Percentiles rank a stretch among this genome's conserved stretches.
Evolutionary conservation across 2,797 vertebrate genomes (phyloP).

Genomic region (Rhyacichthys aspro): DNA sequence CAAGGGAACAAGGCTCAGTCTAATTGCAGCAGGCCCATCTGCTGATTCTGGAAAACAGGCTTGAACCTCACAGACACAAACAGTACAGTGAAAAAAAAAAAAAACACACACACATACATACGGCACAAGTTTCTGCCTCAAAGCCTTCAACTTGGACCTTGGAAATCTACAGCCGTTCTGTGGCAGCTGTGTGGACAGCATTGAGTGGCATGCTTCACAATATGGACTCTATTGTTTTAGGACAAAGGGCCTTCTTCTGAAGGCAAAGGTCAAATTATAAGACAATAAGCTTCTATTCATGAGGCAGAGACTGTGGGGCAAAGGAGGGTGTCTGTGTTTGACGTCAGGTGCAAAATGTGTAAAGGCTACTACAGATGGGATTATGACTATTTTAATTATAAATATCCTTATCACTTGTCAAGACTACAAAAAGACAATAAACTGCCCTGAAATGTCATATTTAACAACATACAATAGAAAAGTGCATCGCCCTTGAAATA

Average conservation of each 20-base stretch:
- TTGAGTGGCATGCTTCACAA: constrained; percentile 73
- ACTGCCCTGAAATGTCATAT: too few species aligned
- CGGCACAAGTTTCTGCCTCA: constrained; percentile 52
- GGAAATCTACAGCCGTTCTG: constrained; percentile 57
- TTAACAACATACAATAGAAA: too few species aligned
- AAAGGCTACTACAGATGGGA: too few species aligned
- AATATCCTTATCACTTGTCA: too few species aligned
- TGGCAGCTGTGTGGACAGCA: constrained; percentile 64
- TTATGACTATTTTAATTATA: too few species aligned
- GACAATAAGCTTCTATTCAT: constrained; percentile 64
- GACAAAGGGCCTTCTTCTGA: constrained; percentile 69
- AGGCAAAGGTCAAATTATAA: constrained; percentile 68
- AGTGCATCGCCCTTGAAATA: too few species aligned
- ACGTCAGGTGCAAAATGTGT: constrained; percentile 13
- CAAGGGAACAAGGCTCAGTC: constrained; percentile 57
- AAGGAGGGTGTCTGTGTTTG: constrained; percentile 22
- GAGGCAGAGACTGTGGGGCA: constrained; percentile 17
- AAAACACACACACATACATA: constrained; percentile 33
- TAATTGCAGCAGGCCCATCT: constrained; percentile 74
- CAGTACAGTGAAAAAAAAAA: constrained; percentile 40
- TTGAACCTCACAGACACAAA: constrained; percentile 55
- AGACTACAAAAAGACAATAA: too few species aligned
- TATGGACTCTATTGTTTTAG: constrained; percentile 70
- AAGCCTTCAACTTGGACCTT: constrained; percentile 65
- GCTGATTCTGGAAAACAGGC: constrained; percentile 69